Percentiles rank a stretch among this genome's conserved stretches.
phyloP scores from a whole-genome alignment of 2,797 vertebrate species.

The Menidia menidia region DNA sequence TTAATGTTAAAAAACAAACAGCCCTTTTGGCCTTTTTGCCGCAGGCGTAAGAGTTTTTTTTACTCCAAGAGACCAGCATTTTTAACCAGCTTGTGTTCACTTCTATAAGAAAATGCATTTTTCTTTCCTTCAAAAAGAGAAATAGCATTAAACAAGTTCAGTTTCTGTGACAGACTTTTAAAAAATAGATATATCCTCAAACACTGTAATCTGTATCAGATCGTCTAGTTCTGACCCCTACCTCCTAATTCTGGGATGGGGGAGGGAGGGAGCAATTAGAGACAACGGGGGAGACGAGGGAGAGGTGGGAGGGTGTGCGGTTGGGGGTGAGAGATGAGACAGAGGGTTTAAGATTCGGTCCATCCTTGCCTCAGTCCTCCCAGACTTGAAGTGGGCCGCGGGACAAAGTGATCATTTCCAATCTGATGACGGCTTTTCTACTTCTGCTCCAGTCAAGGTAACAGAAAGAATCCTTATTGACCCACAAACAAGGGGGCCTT shows the following conservation, averaged over 20 bases:
- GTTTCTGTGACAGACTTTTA: neutral
- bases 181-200: neutral
- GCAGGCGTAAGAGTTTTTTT: neutral
- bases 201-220: neutral
- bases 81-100: neutral
- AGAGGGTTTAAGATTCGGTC: conserved; percentile 72
- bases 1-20: neutral
- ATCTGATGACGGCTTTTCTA: conserved; percentile 34
- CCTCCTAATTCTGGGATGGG: conserved; percentile 26
- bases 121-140: neutral
- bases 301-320: conserved; percentile 21
- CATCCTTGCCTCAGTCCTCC: conserved; percentile 56
- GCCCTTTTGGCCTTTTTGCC: neutral
- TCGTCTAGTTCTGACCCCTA: conserved; percentile 16
- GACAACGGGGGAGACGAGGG: neutral
- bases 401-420: conserved; percentile 54
- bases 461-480: conserved; percentile 40
- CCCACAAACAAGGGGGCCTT: conserved; percentile 16
- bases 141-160: neutral
- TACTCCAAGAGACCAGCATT: neutral
- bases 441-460: conserved; percentile 64
- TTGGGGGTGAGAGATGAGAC: conserved; percentile 56
- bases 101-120: neutral
- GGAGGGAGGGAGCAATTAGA: conserved; percentile 20
- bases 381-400: conserved; percentile 50